Evolutionary conservation across 2,113 vertebrate genomes (phyloP), one percentile per base, ranked within the genome.

Genomic region (Meleagris gallopavo): DNA sequence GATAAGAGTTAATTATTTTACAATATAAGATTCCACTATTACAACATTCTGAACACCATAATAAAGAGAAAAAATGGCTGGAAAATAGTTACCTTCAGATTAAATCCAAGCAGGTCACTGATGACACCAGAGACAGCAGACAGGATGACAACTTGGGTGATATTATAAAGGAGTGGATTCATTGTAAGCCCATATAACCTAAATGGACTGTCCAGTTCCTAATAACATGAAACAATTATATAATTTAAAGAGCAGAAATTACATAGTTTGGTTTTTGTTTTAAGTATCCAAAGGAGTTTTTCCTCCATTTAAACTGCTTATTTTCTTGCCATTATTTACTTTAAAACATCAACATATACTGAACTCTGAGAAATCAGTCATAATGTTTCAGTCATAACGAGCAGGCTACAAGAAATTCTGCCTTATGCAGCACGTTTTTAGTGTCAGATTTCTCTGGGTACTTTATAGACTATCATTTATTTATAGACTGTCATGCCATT

Each of bases 151-250:
- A 99, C 99, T 89, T 99, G 99, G 57, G 99, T 99, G 96, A 99
- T 99, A 96, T 99, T 99, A 97, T 99, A 99, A 82, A 99, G 99
- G 88, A 99, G 97, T 32, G 99, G 99, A 95, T 99, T 99, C 99
- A 99, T 99, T 12, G 99, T 99, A 85, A 99, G 97, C 45, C 99
- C 99, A 36, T 99, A 99, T 75, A 99, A 95, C 86, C 99, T 98
- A 96, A 99, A 99, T 6, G 99, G 99, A 93, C 98, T 98, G 87
- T 99, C 99, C 97, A 99, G 77, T 88, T 99, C 99, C 99, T 99
- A 96, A 48, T 3, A 92, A 85, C 29, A 27, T 70, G 78, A 94
- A 96, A 65, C 11, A 93, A 52, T 11, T 25, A 17, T 15, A 60
- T 19, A 1, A 3, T 70, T 83, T 32, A 32, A 69, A 69, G 71